phyloP scores from a whole-genome alignment of 2,888 invertebrate species.

The Acleris holmiana region DNA sequence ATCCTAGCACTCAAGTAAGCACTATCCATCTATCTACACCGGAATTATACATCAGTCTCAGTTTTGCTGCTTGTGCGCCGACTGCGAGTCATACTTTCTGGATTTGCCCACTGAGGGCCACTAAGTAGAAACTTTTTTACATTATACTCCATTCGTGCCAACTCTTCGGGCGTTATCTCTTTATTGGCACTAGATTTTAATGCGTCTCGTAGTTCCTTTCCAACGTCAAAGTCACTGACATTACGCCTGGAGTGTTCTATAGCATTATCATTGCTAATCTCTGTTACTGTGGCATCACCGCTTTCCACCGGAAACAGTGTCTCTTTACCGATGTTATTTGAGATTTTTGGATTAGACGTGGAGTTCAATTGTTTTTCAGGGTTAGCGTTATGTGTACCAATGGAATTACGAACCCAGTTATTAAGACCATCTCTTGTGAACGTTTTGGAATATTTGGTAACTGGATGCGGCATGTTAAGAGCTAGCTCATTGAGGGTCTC shows the following conservation, averaged over 20 bases:
- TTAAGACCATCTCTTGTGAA: conserved; percentile 62
- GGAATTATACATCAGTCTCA: conserved; percentile 82
- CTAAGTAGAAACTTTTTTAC: conserved; percentile 90
- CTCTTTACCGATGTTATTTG: conserved; percentile 68
- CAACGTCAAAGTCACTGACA: conserved; percentile 52
- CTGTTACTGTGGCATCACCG: conserved; percentile 68
- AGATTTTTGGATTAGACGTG: conserved; percentile 50
- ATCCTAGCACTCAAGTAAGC: conserved; percentile 47
- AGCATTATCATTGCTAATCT: conserved; percentile 64
- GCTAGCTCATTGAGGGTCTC: conserved; percentile 77
- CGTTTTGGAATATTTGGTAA: conserved; percentile 73
- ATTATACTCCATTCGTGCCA: conserved; percentile 90
- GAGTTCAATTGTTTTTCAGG: conserved; percentile 52
- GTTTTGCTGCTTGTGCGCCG: conserved; percentile 82
- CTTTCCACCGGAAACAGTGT: conserved; percentile 75
- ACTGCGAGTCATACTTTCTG: conserved; percentile 61
- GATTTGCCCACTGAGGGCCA: conserved; percentile 73
- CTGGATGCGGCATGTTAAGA: conserved; percentile 78
- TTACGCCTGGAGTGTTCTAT: conserved; percentile 54
- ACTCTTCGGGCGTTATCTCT: conserved; percentile 82
- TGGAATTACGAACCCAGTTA: conserved; percentile 61
- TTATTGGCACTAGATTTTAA: conserved; percentile 65
- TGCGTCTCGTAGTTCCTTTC: conserved; percentile 58
- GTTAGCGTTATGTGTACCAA: conserved; percentile 45
- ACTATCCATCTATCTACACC: conserved; percentile 53